phyloP scores from a whole-genome alignment of 2,888 invertebrate species.

The Stratiomys singularior region DNA sequence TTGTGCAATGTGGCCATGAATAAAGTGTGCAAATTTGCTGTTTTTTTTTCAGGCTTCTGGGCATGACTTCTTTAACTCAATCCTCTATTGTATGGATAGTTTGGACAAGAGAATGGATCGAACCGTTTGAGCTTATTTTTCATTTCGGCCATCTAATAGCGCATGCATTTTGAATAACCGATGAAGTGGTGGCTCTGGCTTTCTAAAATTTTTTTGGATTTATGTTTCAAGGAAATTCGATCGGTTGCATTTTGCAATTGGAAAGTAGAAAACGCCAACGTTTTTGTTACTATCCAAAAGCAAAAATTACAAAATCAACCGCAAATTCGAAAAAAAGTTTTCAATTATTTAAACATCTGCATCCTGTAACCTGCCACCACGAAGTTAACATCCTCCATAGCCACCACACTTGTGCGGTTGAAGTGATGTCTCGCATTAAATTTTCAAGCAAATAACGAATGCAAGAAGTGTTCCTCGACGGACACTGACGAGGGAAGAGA shows the following conservation, averaged over 20 bases:
- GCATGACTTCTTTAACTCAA: neutral
- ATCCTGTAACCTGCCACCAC: conserved; percentile 4
- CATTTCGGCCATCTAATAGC: no score
- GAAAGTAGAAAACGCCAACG: no score
- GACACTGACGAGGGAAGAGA: no score
- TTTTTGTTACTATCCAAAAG: no score
- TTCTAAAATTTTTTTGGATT: conserved; percentile 3
- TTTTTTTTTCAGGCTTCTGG: neutral
- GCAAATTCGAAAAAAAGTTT: neutral
- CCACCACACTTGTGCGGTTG: neutral
- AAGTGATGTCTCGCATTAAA: neutral
- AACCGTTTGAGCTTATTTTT: no score
- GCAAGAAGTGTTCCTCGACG: no score
- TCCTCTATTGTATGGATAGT: no score
- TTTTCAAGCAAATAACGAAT: no score
- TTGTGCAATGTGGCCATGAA: conserved; percentile 16
- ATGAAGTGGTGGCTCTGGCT: neutral
- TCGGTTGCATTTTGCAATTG: no score
- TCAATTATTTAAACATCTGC: conserved; percentile 15
- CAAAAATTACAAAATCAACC: no score
- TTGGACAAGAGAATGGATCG: no score
- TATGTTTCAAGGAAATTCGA: neutral
- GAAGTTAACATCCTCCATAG: neutral
- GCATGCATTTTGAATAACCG: neutral
- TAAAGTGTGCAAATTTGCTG: neutral